Conservation (phyloP, 2,113 vertebrate species). For the Sphaerodactylus townsendi region DNA sequence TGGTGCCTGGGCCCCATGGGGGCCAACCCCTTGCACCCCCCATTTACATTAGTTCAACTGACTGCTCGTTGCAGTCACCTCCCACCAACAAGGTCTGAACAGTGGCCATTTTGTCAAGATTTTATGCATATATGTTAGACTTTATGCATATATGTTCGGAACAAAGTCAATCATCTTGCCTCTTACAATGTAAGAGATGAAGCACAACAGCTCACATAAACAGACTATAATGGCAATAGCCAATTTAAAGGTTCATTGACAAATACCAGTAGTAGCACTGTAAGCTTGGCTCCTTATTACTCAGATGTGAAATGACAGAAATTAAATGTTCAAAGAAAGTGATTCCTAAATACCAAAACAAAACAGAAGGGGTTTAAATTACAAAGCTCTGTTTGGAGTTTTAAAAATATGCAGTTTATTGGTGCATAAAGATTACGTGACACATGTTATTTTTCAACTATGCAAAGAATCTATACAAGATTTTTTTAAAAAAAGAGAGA, state of each 20-base stretch:
- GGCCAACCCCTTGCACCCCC: too few relatives aligned
- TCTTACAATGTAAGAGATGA: conserved; percentile 40
- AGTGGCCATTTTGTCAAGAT: conserved; percentile 20
- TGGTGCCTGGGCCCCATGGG: too few relatives aligned
- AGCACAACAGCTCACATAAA: conserved; percentile 33
- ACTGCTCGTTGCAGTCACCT: conserved; percentile 1
- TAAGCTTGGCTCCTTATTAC: conserved; percentile 31
- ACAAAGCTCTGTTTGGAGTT: conserved; percentile 3
- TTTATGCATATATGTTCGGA: conserved; percentile 27
- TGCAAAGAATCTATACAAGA: not conserved
- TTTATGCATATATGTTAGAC: conserved; percentile 29
- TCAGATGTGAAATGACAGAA: conserved; percentile 23
- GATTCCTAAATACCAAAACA: conserved; percentile 5
- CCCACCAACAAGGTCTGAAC: conserved; percentile 16
- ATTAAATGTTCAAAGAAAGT: conserved; percentile 18
- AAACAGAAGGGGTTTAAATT: not conserved
- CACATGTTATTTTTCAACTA: not conserved
- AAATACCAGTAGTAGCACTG: conserved; percentile 28
- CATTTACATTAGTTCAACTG: too few relatives aligned
- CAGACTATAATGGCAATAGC: conserved; percentile 24
- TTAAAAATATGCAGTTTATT: not conserved
- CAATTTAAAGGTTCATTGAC: conserved; percentile 59
- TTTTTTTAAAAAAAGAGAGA: not conserved
- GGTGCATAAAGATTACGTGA: not conserved
- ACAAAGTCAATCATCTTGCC: conserved; percentile 43